Evolutionary conservation across 2,797 vertebrate genomes (phyloP).

Genomic region (Mus caroli): DNA sequence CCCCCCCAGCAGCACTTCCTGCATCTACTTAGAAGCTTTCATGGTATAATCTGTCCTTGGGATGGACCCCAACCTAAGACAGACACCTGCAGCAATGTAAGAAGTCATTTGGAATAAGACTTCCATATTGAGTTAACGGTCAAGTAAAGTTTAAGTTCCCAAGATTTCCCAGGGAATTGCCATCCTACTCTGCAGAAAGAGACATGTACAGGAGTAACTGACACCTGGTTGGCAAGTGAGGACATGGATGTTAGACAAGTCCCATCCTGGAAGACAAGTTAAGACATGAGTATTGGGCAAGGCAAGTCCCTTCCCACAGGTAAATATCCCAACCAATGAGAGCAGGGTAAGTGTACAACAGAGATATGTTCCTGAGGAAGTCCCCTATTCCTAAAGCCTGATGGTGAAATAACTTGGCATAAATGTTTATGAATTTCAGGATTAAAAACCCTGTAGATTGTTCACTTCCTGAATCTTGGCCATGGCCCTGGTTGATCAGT

Average conservation of each 20-base stretch:
- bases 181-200: neutral
- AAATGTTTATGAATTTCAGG: neutral
- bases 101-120: neutral
- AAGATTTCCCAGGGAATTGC: neutral
- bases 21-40: neutral
- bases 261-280: too few species aligned
- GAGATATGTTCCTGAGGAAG: neutral
- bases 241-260: neutral
- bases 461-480: neutral
- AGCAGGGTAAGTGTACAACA: neutral
- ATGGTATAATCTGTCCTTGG: neutral
- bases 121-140: neutral
- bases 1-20: neutral
- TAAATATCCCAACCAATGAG: neutral
- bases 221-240: neutral
- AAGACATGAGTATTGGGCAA: neutral
- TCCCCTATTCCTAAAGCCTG: neutral
- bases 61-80: neutral
- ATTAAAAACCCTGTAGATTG: neutral
- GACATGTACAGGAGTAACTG: neutral
- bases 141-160: neutral
- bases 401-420: neutral
- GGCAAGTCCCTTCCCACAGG: neutral
- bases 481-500: neutral
- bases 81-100: neutral